phyloP scores from a whole-genome alignment of 2,888 invertebrate genomes.

The Aphidius colemani region DNA sequence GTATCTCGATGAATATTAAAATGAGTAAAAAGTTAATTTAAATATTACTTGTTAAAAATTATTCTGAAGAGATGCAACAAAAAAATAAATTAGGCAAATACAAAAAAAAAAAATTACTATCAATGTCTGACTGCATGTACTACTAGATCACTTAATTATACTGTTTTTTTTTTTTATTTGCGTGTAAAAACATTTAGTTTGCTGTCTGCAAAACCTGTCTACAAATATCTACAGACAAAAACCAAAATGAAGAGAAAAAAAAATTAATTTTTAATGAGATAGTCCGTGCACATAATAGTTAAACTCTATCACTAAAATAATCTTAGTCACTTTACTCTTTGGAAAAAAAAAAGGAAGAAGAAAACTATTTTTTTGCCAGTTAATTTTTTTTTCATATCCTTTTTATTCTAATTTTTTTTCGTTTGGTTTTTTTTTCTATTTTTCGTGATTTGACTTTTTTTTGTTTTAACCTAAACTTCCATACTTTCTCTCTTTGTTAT shows the following conservation, averaged over 20 bases:
- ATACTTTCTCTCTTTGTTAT: constrained; percentile 5
- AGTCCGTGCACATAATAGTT: not conserved
- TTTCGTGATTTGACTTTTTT: too few relatives aligned
- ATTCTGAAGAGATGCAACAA: too few relatives aligned
- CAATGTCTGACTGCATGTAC: constrained; percentile 12
- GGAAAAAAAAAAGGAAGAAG: not conserved
- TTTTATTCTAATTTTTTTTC: too few relatives aligned
- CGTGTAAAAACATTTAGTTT: not conserved
- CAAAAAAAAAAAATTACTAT: not conserved
- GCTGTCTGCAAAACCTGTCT: not conserved
- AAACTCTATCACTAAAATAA: not conserved
- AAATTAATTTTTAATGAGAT: too few relatives aligned
- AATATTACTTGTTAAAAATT: too few relatives aligned
- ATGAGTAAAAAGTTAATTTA: constrained; percentile 2
- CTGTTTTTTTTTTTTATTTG: not conserved
- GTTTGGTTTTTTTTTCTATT: too few relatives aligned
- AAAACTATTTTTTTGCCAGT: not conserved
- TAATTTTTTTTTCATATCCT: too few relatives aligned
- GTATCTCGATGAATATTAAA: constrained; percentile 18
- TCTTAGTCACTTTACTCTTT: not conserved
- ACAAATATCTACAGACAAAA: too few relatives aligned
- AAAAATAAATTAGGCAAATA: not conserved
- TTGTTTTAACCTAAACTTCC: too few relatives aligned
- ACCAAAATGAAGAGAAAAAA: too few relatives aligned
- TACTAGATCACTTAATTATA: constrained; percentile 12